phyloP scores from a whole-genome alignment of 2,113 vertebrate genomes.

The Nothoprocta perdicaria region DNA sequence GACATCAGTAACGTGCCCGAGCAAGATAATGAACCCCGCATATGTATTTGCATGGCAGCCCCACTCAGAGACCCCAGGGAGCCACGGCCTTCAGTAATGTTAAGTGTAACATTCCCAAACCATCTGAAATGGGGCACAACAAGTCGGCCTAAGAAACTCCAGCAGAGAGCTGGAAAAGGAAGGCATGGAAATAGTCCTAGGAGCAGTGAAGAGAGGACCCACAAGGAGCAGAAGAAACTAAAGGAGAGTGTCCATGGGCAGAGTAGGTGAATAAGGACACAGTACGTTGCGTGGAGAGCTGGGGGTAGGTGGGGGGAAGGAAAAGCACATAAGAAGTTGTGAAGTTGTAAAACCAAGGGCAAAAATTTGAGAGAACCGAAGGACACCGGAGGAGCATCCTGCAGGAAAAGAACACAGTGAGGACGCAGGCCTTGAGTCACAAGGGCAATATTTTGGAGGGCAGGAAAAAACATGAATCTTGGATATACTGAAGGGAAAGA shows the following conservation, averaged over 20 bases:
- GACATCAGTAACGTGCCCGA: constrained; percentile 7
- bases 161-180: not conserved
- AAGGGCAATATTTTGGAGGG: not conserved
- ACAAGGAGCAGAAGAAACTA: not conserved
- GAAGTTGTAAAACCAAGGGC: not conserved
- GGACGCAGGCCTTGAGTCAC: not conserved
- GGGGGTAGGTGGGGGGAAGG: not conserved
- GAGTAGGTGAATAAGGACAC: not conserved
- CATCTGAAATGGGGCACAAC: not conserved
- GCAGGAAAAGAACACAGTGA: not conserved
- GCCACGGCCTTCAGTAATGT: not conserved
- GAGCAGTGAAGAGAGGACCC: not conserved
- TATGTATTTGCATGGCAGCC: not conserved
- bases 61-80: not conserved
- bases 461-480: not conserved
- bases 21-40: constrained; percentile 12
- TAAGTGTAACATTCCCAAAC: not conserved
- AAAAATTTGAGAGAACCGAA: not conserved
- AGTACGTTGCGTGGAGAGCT: not conserved
- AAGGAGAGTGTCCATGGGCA: not conserved
- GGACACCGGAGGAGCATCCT: not conserved
- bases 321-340: not conserved
- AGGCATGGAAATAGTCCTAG: not conserved
- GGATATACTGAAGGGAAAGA: not conserved
- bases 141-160: not conserved